A percentile compares a stretch with the other conserved stretches of the same genome.
Evolutionary conservation across 2,113 vertebrate species (phyloP).

Genomic region (Sphaerodactylus townsendi): DNA sequence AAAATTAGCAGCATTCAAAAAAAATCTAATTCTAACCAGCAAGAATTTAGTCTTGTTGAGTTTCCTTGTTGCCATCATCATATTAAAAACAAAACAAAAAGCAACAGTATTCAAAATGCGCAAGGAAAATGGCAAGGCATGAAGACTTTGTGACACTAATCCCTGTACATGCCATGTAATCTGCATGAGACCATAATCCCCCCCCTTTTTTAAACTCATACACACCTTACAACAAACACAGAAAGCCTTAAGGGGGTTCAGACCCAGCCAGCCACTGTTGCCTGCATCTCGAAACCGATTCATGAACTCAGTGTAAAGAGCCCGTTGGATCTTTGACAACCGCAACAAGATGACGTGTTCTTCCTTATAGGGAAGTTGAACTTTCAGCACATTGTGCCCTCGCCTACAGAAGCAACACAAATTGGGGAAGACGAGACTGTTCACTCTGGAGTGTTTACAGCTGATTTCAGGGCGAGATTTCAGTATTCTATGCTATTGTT

Average conservation of each 20-base stretch:
- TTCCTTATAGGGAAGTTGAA: conserved; percentile 92
- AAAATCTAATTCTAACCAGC: neutral
- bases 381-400: conserved; percentile 92
- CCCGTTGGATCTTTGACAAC: conserved; percentile 91
- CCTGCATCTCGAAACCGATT: conserved; percentile 95
- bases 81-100: neutral
- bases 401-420: conserved; percentile 74
- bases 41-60: neutral
- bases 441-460: neutral
- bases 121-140: neutral
- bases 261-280: conserved; percentile 94
- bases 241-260: conserved; percentile 98
- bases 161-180: neutral
- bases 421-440: neutral
- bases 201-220: conserved; percentile 21
- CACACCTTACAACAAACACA: conserved; percentile 98
- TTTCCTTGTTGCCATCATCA: neutral
- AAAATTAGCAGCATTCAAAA: neutral
- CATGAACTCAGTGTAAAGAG: conserved; percentile 96
- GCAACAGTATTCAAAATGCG: neutral
- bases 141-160: neutral
- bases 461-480: conserved; percentile 15
- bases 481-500: conserved; percentile 2
- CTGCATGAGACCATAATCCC: neutral
- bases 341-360: conserved; percentile 96